Conservation (phyloP, 2,888 invertebrate species). For the Epirrhoe tristata region DNA sequence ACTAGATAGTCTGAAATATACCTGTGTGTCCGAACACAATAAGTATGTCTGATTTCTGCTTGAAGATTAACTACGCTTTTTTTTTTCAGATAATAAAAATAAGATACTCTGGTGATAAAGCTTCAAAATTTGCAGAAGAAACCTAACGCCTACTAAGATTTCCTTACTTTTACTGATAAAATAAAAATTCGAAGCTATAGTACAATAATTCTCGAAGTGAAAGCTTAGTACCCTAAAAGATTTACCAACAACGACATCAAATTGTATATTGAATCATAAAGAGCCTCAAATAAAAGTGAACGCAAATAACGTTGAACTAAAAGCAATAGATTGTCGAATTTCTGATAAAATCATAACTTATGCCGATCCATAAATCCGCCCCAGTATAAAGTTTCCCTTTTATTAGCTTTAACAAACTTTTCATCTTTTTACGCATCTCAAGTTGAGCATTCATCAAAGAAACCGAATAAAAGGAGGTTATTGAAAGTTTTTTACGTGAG, state of each 20-base stretch:
- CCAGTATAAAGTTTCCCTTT: conserved; percentile 37
- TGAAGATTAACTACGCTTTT: background rate
- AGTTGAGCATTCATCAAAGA: conserved; percentile 40
- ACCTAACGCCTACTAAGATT: too few species aligned
- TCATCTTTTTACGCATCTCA: conserved; percentile 41
- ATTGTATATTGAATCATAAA: conserved; percentile 9
- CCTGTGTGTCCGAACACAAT: too few species aligned
- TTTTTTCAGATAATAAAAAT: background rate
- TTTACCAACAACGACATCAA: conserved; percentile 6
- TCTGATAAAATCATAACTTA: conserved; percentile 30
- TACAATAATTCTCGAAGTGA: conserved; percentile 6
- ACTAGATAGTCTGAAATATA: background rate
- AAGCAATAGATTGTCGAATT: conserved; percentile 24
- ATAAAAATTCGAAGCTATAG: background rate
- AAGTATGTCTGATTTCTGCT: background rate
- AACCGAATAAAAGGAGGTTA: conserved; percentile 49
- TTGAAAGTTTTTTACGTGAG: conserved; percentile 57
- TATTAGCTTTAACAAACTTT: conserved; percentile 41
- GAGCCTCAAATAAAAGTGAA: background rate
- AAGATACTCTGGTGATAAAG: background rate
- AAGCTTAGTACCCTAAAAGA: conserved; percentile 3
- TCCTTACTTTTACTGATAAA: too few species aligned
- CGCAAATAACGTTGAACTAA: conserved; percentile 5
- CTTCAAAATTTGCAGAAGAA: too few species aligned
- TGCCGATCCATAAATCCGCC: conserved; percentile 28